A percentile compares a stretch with the other conserved stretches of the same genome.
Conservation (phyloP, 1,140 invertebrate genomes). For the Heliconius congener region DNA sequence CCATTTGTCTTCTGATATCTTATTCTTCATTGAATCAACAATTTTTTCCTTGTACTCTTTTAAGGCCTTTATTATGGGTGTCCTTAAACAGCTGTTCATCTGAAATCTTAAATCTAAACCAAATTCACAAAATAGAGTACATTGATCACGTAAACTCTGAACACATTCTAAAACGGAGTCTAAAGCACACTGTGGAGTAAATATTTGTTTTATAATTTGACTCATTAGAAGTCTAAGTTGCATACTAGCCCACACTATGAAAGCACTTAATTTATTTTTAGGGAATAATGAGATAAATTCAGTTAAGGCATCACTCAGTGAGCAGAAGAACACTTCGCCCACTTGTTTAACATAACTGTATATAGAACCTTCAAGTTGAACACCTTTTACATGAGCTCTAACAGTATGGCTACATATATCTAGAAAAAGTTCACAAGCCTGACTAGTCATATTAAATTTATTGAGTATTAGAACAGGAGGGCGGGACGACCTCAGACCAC, state of each 20-base stretch:
- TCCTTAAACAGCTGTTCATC: constrained; percentile 89
- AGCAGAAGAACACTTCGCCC: constrained; percentile 93
- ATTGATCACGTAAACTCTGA: constrained; percentile 88
- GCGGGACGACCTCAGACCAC: constrained; percentile 93
- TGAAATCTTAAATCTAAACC: constrained; percentile 88
- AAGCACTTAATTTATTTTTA: constrained; percentile 88
- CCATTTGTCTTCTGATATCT: constrained; percentile 79
- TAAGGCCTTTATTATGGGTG: constrained; percentile 81
- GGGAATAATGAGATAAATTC: constrained; percentile 94
- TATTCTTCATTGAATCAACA: constrained; percentile 76
- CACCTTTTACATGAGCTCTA: constrained; percentile 90
- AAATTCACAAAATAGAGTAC: constrained; percentile 83
- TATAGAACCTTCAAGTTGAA: constrained; percentile 94
- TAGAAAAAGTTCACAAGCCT: constrained; percentile 93
- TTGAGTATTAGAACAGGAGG: constrained; percentile 94
- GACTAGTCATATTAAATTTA: constrained; percentile 89
- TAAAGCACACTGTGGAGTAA: constrained; percentile 93
- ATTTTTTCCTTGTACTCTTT: constrained; percentile 78
- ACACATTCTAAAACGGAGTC: constrained; percentile 94
- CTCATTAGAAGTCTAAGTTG: constrained; percentile 92
- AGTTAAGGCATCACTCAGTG: constrained; percentile 91
- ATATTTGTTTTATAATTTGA: constrained; percentile 94
- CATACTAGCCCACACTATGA: constrained; percentile 94
- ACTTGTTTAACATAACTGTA: constrained; percentile 92
- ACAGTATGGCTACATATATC: constrained; percentile 91